phyloP scores from a whole-genome alignment of 2,113 vertebrate species.

The Pyxicephalus adspersus region DNA sequence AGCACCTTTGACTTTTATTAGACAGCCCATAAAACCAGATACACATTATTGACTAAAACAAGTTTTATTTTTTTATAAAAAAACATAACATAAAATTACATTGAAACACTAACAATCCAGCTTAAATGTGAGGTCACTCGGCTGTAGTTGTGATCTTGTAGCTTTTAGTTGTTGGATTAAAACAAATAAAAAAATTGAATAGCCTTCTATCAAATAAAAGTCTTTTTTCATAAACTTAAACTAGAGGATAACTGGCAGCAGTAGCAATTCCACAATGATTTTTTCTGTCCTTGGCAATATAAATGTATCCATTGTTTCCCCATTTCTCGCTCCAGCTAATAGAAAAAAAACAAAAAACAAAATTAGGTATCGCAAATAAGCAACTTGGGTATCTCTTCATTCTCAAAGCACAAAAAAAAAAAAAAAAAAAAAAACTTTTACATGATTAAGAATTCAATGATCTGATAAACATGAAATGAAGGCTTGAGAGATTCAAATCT shows the following conservation, averaged over 20 bases:
- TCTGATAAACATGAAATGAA: too few species aligned
- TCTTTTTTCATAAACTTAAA: constrained; percentile 66
- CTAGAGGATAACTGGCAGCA: constrained; percentile 86
- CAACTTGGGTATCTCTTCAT: background rate
- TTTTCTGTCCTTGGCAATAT: constrained; percentile 84
- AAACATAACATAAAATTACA: constrained; percentile 28
- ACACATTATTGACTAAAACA: background rate
- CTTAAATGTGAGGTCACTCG: constrained; percentile 5
- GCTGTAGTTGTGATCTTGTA: constrained; percentile 11
- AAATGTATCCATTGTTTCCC: constrained; percentile 85
- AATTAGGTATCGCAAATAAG: background rate
- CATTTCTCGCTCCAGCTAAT: constrained; percentile 88
- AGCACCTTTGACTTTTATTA: too few species aligned
- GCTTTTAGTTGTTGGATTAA: background rate
- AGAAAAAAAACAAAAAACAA: constrained; percentile 47
- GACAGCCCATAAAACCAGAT: too few species aligned
- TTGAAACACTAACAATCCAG: constrained; percentile 39
- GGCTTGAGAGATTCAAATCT: too few species aligned
- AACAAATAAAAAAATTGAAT: background rate
- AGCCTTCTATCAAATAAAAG: background rate
- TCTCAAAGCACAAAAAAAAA: too few species aligned
- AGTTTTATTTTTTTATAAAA: constrained; percentile 42
- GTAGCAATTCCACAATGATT: constrained; percentile 92
- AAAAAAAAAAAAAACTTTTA: too few species aligned
- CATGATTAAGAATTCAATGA: too few species aligned